Evolutionary conservation across 2,113 vertebrate genomes (phyloP), one percentile per base, ranked within the genome.

Genomic region (Prinia subflava): DNA sequence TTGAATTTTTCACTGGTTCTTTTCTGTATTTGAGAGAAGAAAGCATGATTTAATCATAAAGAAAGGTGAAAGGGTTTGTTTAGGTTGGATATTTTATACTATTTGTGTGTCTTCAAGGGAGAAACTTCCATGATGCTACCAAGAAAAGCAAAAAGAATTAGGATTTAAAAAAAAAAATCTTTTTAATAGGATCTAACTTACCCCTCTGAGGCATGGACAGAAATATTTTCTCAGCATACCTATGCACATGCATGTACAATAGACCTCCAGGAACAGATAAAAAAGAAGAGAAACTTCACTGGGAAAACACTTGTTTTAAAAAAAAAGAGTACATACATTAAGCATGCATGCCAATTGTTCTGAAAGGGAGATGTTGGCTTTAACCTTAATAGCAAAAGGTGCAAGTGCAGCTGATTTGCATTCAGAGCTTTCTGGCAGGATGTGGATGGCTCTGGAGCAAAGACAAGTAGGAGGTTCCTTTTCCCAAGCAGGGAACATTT

Each of bases 261-360:
- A 76, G 14, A 24, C 6, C 11, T 64, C 31, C 31, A 60, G 31
- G 19, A 73, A 17, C 18, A 49, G 11, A 25, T 8, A 84, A 53
- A 25, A 25, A 41, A 16, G 6, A 92, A 53, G 7, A 23, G 14
- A 56, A 79, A 39, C 4, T 30, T 59, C 21, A 19, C 10, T 60
- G 13, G 31, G 11, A 47, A 83, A 79, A 78, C 5, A 67, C 6
- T 13, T 65, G 22, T 39, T 39, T 10, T 10, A 39, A 39, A 10
- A 30, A 11, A 10, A 33, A 15, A 56, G 1, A 28, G 2, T 33
- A 11, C 8, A 15, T 24, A 2, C 0, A 0, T 69, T 63, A 78
- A 64, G 9, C 10, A 35, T 19, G 3, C 11, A 52, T 7, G 2
- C 1, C 33, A 71, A 1, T 4, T 81, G 24, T 13, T 56, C 24